Base-by-base conservation (phyloP, 2,888 invertebrate species). In the Leptinotarsa tumamoca region DNA sequence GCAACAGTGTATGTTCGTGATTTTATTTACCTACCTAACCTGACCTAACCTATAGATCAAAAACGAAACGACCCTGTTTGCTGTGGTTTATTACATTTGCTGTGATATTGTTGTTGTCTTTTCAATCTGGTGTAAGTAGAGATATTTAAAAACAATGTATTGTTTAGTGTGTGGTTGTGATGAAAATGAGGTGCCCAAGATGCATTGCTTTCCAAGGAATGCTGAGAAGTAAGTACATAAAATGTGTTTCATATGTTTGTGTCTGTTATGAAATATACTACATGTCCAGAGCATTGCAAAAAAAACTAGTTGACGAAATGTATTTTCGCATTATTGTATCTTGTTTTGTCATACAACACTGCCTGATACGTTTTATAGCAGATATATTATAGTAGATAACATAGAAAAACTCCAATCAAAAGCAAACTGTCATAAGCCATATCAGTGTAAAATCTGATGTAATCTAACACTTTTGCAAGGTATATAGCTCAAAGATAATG, bases 111-210 rank as follows among this genome's bases (percentile, higher is more conserved):
- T 51, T 51, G 51, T 51, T 51, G 51, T 51, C 51, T 51, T 51
- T 51, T 51, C 51, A 51, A 51, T 51, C 51, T 51, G 51, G 15
- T 51, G 51, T 51, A 33, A 66, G 66, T 43, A 66, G n/a, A 27
- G 66, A 66, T 66, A 66, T 66, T 66, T 23, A 66, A 66, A 27
- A 66, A 66, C 66, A 66, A 66, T 66, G 66, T 66, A 66, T 66
- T 66, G 66, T 66, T 66, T 27, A 66, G 27, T 66, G 66, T 66
- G 66, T 67, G 51, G 51, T 51, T 51, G 51, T 51, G 51, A 51
- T 51, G 51, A 51, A 51, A 51, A 51, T 51, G 51, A 51, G 51
- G 51, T 51, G 13, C 51, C 51, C 51, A 51, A 51, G 51, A 51
- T 51, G 51, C 51, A 51, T 51, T 51, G 51, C 51, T 51, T 51